phyloP scores from a whole-genome alignment of 2,113 vertebrate species.

The Pelecanus crispus region DNA sequence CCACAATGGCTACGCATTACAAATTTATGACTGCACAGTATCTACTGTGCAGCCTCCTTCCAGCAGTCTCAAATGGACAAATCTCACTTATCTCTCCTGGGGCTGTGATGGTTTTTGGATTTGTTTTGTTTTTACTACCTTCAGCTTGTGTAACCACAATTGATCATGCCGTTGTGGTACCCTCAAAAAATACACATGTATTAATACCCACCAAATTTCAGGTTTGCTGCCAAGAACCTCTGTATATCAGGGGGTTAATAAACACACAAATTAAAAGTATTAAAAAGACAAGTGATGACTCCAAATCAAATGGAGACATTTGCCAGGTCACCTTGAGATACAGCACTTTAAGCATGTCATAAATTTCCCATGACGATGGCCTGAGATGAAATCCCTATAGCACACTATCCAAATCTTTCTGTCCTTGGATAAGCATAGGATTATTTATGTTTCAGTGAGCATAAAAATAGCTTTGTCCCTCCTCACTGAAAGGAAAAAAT shows the following conservation, averaged over 20 bases:
- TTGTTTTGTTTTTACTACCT: background rate
- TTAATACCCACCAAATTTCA: background rate
- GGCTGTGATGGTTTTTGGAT: background rate
- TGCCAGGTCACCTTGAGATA: slow-evolving; percentile 53
- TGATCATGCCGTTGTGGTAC: background rate
- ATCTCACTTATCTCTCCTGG: slow-evolving; percentile 14
- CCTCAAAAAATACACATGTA: background rate
- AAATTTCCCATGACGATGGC: slow-evolving; percentile 4
- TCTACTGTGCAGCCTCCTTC: background rate
- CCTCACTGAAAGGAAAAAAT: background rate
- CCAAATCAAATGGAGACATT: slow-evolving; percentile 17
- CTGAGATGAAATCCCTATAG: slow-evolving; percentile 18
- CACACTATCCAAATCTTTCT: background rate
- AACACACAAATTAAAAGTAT: slow-evolving; percentile 46
- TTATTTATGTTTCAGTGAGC: slow-evolving; percentile 16
- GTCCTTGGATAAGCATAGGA: background rate
- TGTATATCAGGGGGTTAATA: slow-evolving; percentile 38
- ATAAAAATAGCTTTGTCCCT: background rate
- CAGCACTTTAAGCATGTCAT: slow-evolving; percentile 39
- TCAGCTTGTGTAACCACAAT: background rate
- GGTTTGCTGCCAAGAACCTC: background rate
- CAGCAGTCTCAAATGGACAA: slow-evolving; percentile 36
- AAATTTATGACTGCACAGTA: slow-evolving; percentile 65
- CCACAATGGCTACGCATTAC: slow-evolving; percentile 55
- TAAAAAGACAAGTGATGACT: background rate